Conservation (phyloP, 2,888 invertebrate genomes). For the Spodoptera littoralis region DNA sequence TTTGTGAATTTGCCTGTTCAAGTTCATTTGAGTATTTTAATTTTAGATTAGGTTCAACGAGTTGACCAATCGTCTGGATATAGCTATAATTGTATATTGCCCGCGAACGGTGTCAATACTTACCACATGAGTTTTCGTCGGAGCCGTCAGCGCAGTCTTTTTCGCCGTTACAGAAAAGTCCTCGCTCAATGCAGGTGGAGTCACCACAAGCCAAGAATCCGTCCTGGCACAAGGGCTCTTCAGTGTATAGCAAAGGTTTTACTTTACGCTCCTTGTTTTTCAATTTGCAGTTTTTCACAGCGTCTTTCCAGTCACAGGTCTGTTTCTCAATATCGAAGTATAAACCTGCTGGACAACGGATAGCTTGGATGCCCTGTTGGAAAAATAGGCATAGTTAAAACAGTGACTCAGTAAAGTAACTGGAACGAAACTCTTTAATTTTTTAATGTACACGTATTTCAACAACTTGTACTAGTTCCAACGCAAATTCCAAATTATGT, state of each 20-base stretch:
- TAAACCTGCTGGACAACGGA: constrained; percentile 97
- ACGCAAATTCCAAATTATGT: constrained; percentile 9
- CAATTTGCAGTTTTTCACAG: constrained; percentile 97
- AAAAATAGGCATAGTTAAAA: constrained; percentile 46
- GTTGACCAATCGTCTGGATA: constrained; percentile 1
- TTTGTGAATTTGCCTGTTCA: constrained; percentile 63
- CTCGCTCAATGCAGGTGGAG: constrained; percentile 95
- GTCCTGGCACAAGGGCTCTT: constrained; percentile 96
- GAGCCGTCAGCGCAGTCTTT: constrained; percentile 96
- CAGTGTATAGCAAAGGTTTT: constrained; percentile 95
- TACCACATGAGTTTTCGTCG: constrained; percentile 97
- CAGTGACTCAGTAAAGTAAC: background rate
- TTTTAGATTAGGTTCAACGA: constrained; percentile 37
- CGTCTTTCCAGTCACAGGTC: constrained; percentile 97
- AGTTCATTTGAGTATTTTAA: constrained; percentile 67
- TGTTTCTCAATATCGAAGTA: constrained; percentile 98
- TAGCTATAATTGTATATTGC: background rate
- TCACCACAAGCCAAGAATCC: constrained; percentile 96
- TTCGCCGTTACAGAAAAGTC: constrained; percentile 97
- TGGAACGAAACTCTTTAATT: constrained; percentile 2
- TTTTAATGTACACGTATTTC: background rate
- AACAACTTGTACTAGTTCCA: constrained; percentile 12
- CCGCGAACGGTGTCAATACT: constrained; percentile 75
- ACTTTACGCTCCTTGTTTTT: constrained; percentile 96
- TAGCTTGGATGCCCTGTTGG: constrained; percentile 95